A percentile compares a stretch with the other conserved stretches of the same genome.
These are phyloP conservation scores for Gobius niger DNA, from an alignment of 2,113 vertebrate genomes.

Conservation along the genomic window DNA sequence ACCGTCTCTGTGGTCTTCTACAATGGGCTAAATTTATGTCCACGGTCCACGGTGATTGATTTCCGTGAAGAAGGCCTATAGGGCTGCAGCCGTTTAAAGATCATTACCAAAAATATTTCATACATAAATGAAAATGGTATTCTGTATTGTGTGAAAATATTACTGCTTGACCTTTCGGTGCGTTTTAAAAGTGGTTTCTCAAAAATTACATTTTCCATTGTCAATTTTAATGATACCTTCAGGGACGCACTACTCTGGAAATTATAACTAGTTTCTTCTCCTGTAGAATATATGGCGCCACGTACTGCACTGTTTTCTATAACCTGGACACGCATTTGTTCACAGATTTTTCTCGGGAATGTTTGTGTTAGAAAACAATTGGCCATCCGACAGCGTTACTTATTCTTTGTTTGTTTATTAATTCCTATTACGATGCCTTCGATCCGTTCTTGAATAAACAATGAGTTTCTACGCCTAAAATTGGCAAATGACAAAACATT, in stretches of 20 bases:
- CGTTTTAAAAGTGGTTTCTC: conserved; percentile 42
- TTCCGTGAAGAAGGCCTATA: conserved; percentile 24
- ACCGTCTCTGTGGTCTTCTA: conserved; percentile 6
- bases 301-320: neutral
- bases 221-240: conserved; percentile 50
- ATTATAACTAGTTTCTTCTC: conserved; percentile 19
- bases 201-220: conserved; percentile 54
- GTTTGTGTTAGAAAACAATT: neutral
- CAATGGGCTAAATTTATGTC: conserved; percentile 36
- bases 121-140: conserved; percentile 52
- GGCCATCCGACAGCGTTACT: too few species aligned
- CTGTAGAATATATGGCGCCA: neutral
- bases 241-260: conserved; percentile 43
- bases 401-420: too few species aligned
- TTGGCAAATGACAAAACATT: too few species aligned
- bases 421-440: too few species aligned
- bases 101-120: conserved; percentile 51
- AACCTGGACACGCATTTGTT: neutral
- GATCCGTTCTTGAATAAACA: too few species aligned
- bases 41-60: conserved; percentile 23
- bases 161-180: conserved; percentile 48
- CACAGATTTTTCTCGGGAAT: neutral
- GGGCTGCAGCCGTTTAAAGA: conserved; percentile 34
- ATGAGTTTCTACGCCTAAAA: too few species aligned
- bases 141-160: conserved; percentile 52